Evolutionary conservation across 2,888 invertebrate species (phyloP), one percentile per base, ranked within the genome.

Genomic region (Pammene aurita): DNA sequence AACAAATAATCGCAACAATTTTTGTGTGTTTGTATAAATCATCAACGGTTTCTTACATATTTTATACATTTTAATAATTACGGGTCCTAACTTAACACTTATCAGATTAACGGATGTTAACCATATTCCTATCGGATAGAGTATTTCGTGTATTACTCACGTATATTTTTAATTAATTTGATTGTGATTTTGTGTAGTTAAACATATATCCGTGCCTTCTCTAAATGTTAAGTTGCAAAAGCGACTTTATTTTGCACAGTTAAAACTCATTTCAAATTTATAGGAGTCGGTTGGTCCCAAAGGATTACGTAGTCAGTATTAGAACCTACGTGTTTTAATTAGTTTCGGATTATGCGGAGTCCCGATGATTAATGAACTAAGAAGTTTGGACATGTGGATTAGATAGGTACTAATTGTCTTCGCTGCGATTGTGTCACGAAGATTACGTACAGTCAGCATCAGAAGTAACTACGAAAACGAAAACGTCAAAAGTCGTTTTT

Each of bases 271-370:
- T 7, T 16, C 52, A 7, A 13, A 0, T 44, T n/a, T 38, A 11
- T 13, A 41, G 16, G 7, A 38, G 50, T 16, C 61, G 58, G 26
- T 52, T 44, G 60, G 60, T 50, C 60, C 65, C 58, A 14, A 48
- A 44, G 66, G 66, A 67, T 52, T 44, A 61, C 46, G 61, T 44
- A 67, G 73, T 72, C 52, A 62, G 74, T 73, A 72, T 70, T 74
- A 77, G 71, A 72, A 75, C 78, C 77, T 75, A 76, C 85, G 77
- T 84, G 85, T 84, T 88, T 88, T 87, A 89, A 89, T 88, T 87
- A 89, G 85, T 83, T 83, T 81, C 83, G 82, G 86, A 86, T 88
- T 88, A 86, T 80, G 73, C 73, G 72, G 74, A 77, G 70, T 50
- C 41, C 62, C 72, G 74, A 74, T 77, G 83, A 86, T 86, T 84